phyloP scores from a whole-genome alignment of 2,888 invertebrate genomes.

The Pyrochroa serraticornis region DNA sequence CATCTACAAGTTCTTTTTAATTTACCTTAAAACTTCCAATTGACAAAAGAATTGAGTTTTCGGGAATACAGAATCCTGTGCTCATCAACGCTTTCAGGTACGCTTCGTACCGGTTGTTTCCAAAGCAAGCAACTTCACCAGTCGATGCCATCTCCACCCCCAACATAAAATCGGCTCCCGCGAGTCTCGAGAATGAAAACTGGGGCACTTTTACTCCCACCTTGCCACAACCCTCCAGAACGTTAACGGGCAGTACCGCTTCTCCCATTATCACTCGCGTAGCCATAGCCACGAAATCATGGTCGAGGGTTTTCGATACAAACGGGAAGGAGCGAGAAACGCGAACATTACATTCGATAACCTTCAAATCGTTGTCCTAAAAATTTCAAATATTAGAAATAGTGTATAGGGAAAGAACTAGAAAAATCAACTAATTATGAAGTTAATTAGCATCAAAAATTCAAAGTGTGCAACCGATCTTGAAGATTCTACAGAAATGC shows the following conservation, averaged over 20 bases:
- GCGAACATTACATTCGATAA: constrained; percentile 98
- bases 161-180: constrained; percentile 96
- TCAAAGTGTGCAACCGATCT: too few species aligned
- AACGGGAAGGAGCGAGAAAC: constrained; percentile 99
- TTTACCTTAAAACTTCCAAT: constrained; percentile 95
- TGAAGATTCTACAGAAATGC: too few species aligned
- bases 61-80: constrained; percentile 95
- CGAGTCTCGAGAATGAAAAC: constrained; percentile 95
- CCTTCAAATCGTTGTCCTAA: constrained; percentile 88
- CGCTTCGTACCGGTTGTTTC: constrained; percentile 96
- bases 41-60: constrained; percentile 91
- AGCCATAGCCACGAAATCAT: constrained; percentile 97
- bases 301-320: constrained; percentile 96
- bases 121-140: constrained; percentile 99
- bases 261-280: constrained; percentile 92
- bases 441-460: too few species aligned
- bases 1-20: constrained; percentile 11
- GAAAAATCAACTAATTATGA: too few species aligned
- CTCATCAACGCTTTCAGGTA: constrained; percentile 98
- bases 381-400: constrained; percentile 27
- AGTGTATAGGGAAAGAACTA: neutral
- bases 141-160: constrained; percentile 99
- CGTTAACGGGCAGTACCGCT: constrained; percentile 81
- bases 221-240: constrained; percentile 82
- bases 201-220: constrained; percentile 98